Evolutionary conservation across 1,140 invertebrate genomes (phyloP).

Genomic region (Platyscapa corneri): DNA sequence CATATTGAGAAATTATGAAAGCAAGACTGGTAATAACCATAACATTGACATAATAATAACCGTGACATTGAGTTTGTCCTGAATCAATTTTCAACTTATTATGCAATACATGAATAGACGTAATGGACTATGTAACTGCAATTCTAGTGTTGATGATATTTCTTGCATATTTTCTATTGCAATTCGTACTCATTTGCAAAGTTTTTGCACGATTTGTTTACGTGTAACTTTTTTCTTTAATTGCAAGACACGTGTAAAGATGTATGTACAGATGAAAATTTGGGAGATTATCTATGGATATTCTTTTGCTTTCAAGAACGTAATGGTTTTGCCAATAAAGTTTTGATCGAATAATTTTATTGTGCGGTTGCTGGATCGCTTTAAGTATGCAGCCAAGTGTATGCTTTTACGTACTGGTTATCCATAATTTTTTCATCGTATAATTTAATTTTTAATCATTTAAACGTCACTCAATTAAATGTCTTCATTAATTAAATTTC

Average conservation of each 20-base stretch:
- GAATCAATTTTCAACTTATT: slow-evolving; percentile 45
- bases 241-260: neutral
- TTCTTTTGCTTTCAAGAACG: neutral
- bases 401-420: neutral
- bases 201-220: neutral
- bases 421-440: neutral
- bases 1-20: neutral
- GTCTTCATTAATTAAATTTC: no score
- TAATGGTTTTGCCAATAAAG: neutral
- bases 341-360: neutral
- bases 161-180: neutral
- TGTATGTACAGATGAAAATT: neutral
- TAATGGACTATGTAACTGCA: neutral
- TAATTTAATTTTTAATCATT: no score
- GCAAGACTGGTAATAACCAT: neutral
- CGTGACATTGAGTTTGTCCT: slow-evolving; percentile 25
- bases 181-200: neutral
- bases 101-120: slow-evolving; percentile 34
- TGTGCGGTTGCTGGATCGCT: neutral
- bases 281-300: neutral
- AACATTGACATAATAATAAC: slow-evolving; percentile 5
- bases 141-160: slow-evolving; percentile 3
- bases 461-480: no score
- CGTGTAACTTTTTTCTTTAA: neutral
- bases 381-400: no score